A percentile compares a stretch with the other conserved stretches of the same genome.
Evolutionary conservation across 2,113 vertebrate species (phyloP).

Genomic region (Regulus satrapa): DNA sequence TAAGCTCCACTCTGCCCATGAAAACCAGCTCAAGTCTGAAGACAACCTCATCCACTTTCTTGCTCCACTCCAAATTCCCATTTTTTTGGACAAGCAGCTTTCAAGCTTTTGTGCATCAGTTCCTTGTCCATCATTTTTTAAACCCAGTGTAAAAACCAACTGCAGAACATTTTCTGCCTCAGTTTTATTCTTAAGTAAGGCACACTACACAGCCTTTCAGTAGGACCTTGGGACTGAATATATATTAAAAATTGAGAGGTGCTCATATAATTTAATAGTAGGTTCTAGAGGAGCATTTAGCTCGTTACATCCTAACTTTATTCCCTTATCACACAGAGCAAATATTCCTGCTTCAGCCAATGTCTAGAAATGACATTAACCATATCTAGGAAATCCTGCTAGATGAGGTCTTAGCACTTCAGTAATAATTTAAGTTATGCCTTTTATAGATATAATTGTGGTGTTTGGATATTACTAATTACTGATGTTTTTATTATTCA

Average conservation of each 20-base stretch:
- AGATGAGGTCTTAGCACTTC: not conserved
- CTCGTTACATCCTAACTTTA: not conserved
- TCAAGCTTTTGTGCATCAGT: accelerated
- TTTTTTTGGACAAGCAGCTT: not conserved
- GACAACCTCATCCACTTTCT: not conserved
- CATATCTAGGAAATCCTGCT: not conserved
- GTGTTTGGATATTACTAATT: not conserved
- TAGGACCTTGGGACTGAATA: not conserved
- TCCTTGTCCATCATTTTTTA: not conserved
- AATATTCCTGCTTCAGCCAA: not conserved
- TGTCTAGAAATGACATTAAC: not conserved
- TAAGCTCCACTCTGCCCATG: not conserved
- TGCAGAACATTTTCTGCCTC: not conserved
- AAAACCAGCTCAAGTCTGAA: not conserved
- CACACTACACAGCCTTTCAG: not conserved
- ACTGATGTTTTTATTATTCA: not conserved
- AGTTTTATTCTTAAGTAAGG: not conserved
- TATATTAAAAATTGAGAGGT: not conserved
- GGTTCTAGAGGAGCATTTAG: not conserved
- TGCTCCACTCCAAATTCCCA: not conserved
- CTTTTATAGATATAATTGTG: not conserved
- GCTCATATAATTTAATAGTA: not conserved
- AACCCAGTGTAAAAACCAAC: not conserved
- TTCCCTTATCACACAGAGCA: not conserved
- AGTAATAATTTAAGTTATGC: not conserved